A percentile compares a stretch with the other conserved stretches of the same genome.
These are phyloP conservation scores for Stichodactyla mertensii DNA, from an alignment of 64 coral and sea anemone genomes.

Conservation along the genomic window DNA sequence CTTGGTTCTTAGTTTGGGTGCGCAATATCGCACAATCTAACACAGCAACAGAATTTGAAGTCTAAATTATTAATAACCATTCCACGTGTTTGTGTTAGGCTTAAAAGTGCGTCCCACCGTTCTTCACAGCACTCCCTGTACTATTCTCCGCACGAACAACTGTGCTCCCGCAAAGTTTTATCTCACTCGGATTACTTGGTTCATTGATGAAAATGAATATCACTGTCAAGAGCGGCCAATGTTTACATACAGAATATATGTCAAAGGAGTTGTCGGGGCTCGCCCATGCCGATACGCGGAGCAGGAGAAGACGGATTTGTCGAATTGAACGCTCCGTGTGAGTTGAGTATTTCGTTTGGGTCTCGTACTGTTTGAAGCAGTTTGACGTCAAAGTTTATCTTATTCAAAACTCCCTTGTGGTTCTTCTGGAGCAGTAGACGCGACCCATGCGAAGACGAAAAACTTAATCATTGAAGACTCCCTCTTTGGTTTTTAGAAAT, in stretches of 20 bases:
- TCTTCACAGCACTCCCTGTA: not conserved
- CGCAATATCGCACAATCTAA: not conserved
- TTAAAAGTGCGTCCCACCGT: not conserved
- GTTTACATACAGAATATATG: not conserved
- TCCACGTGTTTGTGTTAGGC: not conserved
- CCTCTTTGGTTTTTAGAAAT: not conserved
- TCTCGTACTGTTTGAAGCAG: slow-evolving; percentile 5
- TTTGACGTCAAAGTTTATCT: not conserved
- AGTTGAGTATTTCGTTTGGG: not conserved
- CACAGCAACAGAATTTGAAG: not conserved
- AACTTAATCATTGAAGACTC: not conserved
- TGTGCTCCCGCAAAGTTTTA: not conserved
- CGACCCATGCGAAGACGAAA: slow-evolving; percentile 4
- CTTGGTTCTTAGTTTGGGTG: not conserved
- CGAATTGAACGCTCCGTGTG: not conserved
- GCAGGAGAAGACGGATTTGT: not conserved
- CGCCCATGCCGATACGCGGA: not conserved
- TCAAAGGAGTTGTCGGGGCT: not conserved
- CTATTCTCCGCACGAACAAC: slow-evolving; percentile 1
- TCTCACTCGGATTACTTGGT: not conserved
- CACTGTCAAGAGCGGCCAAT: not conserved
- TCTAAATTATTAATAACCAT: not conserved
- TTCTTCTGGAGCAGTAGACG: not conserved
- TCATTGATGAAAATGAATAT: slow-evolving; percentile 18
- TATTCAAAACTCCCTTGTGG: not conserved